Base-by-base conservation (phyloP, 2,888 invertebrate species). In the Ennomos quercinarius region DNA sequence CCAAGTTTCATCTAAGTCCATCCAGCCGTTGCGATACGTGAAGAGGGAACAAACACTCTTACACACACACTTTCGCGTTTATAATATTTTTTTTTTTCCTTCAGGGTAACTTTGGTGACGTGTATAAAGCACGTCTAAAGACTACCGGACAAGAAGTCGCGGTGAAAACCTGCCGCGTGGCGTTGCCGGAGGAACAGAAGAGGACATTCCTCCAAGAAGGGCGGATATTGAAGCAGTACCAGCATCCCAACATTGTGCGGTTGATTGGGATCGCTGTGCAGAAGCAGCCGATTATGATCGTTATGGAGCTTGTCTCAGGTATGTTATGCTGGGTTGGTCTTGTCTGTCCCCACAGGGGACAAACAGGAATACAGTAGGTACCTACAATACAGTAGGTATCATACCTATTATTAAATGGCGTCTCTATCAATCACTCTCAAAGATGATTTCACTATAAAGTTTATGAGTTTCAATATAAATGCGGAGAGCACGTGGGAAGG, bases 201-300 rank as follows among this genome's bases (percentile, higher is more conserved):
- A 95, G 97, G 62, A 99, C 98, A 78, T 99, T 99, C 91, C 91
- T 99, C 38, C 98, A 98, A 83, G 99, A 99, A 83, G 99, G 99
- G 0, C 93, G 99, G 70, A 99, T 99, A 70, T 93, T 99, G 10
- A 98, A 99, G 84, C 98, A 98, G 84, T 99, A 99, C 84, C 97
- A 98, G 84, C 99, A 99, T 87, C 98, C 98, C 0, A 99, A 99
- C 89, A 98, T 99, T 67, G 99, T 99, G 39, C 95, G 97, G 79
- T 95, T 99, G 40, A 98, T 99, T 72, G 99, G 99, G 35, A 99
- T 99, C 73, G 99, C 99, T 74, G 99, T 99, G 65, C 99, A 99
- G 87, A 98, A 98, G 80, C 98, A 99, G 77, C 99, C 99, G 0
- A 98, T 99, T 58, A 99, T 99, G 98, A 99, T 99, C 77, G 98